These are phyloP conservation scores for Rhynchopsitta pachyrhyncha DNA, from an alignment of 2,113 vertebrate species.

Conservation along the genomic window DNA sequence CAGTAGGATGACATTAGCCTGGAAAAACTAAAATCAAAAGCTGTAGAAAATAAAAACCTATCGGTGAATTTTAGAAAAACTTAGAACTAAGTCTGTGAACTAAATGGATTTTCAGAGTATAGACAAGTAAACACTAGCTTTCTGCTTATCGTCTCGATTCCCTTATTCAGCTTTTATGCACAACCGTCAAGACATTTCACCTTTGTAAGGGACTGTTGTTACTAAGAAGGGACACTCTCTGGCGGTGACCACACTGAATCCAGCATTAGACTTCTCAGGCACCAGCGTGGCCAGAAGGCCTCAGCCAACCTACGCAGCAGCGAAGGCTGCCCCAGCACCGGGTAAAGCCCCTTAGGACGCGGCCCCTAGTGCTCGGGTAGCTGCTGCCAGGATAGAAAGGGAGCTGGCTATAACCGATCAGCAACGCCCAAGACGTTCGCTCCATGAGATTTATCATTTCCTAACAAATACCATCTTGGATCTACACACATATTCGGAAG, in stretches of 20 bases:
- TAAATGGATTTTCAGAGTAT: neutral
- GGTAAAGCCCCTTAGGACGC: neutral
- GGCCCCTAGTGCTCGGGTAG: neutral
- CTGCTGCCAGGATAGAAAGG: neutral
- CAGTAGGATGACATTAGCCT: neutral
- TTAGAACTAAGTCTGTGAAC: neutral
- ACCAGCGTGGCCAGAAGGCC: fast-evolving
- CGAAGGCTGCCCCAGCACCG: fast-evolving
- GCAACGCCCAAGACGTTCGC: neutral
- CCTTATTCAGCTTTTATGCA: neutral
- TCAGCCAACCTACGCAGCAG: fast-evolving
- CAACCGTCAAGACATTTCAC: neutral
- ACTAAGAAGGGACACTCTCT: fast-evolving
- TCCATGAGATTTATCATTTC: fast-evolving
- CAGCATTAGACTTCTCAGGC: neutral
- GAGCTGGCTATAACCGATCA: neutral
- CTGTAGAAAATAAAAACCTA: neutral
- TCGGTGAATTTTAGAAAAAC: neutral
- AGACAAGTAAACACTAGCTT: neutral
- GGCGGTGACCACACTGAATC: neutral
- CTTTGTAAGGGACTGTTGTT: fast-evolving
- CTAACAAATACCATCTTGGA: neutral
- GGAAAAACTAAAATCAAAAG: neutral
- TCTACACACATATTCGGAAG: neutral
- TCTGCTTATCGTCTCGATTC: neutral